phyloP scores from a whole-genome alignment of 1,140 invertebrate species.

The Ctenoplectra terminalis region DNA sequence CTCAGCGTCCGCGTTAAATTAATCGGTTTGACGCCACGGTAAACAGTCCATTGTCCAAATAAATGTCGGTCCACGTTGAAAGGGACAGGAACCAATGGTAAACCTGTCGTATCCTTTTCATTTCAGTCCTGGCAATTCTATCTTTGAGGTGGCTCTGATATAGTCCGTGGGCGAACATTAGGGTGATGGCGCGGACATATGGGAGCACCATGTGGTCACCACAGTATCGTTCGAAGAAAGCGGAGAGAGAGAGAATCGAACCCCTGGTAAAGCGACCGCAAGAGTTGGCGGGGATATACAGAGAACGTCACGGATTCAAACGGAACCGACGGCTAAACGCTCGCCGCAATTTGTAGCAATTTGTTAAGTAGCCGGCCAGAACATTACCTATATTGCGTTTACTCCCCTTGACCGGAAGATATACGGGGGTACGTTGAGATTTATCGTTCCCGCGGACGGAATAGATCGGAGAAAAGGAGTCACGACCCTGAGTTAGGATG shows the following conservation, averaged over 20 bases:
- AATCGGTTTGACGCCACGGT: conserved; percentile 48
- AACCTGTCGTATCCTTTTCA: conserved; percentile 35
- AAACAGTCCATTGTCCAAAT: conserved; percentile 38
- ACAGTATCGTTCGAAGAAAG: conserved; percentile 55
- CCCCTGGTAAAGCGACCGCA: conserved; percentile 32
- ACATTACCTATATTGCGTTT: conserved; percentile 82
- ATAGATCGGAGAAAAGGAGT: conserved; percentile 22
- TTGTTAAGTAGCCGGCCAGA: conserved; percentile 83
- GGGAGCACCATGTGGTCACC: conserved; percentile 77
- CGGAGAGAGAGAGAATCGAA: conserved; percentile 13
- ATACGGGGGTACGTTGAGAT: conserved; percentile 76
- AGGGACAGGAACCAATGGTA: not conserved
- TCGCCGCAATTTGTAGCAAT: conserved; percentile 83
- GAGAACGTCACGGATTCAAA: conserved; percentile 54
- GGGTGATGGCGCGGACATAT: conserved; percentile 74
- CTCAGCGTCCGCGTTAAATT: conserved; percentile 15
- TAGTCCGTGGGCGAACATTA: conserved; percentile 65
- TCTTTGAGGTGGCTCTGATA: conserved; percentile 23
- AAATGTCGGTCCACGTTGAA: not conserved
- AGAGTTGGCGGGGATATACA: conserved; percentile 31
- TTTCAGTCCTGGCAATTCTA: conserved; percentile 40
- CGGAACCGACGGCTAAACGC: conserved; percentile 76
- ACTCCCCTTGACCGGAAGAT: conserved; percentile 72
- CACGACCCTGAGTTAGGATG: conserved; percentile 10
- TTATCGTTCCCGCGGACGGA: conserved; percentile 70